These are phyloP conservation scores for Vultur gryphus DNA, from an alignment of 2,797 vertebrate genomes.

Conservation along the genomic window DNA sequence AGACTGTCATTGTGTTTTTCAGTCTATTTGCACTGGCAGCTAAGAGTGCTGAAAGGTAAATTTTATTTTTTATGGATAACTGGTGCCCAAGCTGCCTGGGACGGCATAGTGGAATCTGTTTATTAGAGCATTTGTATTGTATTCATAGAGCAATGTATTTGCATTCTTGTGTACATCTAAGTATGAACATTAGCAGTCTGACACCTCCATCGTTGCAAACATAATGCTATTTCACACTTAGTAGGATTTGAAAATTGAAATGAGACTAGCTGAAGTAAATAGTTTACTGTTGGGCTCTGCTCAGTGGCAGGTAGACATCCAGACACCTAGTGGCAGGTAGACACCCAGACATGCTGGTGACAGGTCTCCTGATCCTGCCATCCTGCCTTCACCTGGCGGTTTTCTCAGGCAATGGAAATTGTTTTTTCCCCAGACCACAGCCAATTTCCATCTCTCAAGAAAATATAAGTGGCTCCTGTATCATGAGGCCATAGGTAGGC, in stretches of 20 bases:
- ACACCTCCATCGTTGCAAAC: not conserved
- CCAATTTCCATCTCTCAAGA: not conserved
- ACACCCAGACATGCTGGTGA: not conserved
- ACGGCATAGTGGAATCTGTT: not conserved
- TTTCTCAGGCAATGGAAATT: not conserved
- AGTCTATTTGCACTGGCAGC: not conserved
- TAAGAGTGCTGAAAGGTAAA: not conserved
- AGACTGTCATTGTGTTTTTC: not conserved
- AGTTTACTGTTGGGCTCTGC: not conserved
- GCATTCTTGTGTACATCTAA: not conserved
- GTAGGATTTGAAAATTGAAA: slow-evolving; percentile 22
- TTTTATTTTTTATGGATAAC: not conserved
- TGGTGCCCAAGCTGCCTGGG: not conserved
- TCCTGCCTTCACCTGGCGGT: not conserved
- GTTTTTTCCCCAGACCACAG: not conserved
- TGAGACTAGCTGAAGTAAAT: not conserved
- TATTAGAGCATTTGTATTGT: too few species aligned
- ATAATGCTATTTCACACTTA: slow-evolving; percentile 48
- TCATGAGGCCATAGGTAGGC: not conserved
- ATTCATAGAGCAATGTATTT: too few species aligned
- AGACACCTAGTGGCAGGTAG: not conserved
- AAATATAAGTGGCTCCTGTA: not conserved
- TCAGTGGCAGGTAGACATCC: not conserved
- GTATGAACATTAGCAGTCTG: not conserved
- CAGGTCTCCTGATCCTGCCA: not conserved